Evolutionary conservation across 2,888 invertebrate genomes (phyloP).

Genomic region (Pandemis cinnamomeana): DNA sequence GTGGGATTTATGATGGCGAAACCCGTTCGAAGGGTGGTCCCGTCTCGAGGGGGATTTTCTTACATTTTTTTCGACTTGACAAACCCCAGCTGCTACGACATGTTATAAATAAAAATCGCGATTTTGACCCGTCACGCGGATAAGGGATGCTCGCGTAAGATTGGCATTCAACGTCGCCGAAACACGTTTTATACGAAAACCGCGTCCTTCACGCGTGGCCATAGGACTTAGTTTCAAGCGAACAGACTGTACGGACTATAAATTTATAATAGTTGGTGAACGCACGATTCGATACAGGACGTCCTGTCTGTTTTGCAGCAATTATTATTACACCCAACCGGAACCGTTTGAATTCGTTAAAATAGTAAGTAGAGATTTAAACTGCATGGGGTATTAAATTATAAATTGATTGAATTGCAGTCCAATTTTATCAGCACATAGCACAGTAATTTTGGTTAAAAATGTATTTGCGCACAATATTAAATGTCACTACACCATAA

Average conservation of each 20-base stretch:
- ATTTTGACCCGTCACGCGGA: slow-evolving; percentile 82
- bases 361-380: slow-evolving; percentile 39
- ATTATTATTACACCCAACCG: slow-evolving; percentile 78
- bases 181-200: slow-evolving; percentile 31
- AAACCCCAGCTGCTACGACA: slow-evolving; percentile 82
- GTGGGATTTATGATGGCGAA: slow-evolving; percentile 81
- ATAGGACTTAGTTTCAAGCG: slow-evolving; percentile 51
- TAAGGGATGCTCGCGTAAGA: slow-evolving; percentile 71
- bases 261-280: slow-evolving; percentile 54
- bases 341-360: slow-evolving; percentile 71
- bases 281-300: slow-evolving; percentile 78
- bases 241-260: slow-evolving; percentile 46
- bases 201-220: slow-evolving; percentile 39
- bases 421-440: background rate
- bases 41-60: slow-evolving; percentile 75
- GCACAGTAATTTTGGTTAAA: background rate
- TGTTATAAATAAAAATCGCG: slow-evolving; percentile 83
- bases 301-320: slow-evolving; percentile 81
- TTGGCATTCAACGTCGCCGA: slow-evolving; percentile 51
- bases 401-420: slow-evolving; percentile 8
- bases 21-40: slow-evolving; percentile 82
- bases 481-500: no score
- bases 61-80: slow-evolving; percentile 80
- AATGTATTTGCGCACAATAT: background rate
- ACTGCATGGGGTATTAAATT: slow-evolving; percentile 30